Conservation (phyloP, 2,797 vertebrate species). For the Percopsis omiscomaycus region DNA sequence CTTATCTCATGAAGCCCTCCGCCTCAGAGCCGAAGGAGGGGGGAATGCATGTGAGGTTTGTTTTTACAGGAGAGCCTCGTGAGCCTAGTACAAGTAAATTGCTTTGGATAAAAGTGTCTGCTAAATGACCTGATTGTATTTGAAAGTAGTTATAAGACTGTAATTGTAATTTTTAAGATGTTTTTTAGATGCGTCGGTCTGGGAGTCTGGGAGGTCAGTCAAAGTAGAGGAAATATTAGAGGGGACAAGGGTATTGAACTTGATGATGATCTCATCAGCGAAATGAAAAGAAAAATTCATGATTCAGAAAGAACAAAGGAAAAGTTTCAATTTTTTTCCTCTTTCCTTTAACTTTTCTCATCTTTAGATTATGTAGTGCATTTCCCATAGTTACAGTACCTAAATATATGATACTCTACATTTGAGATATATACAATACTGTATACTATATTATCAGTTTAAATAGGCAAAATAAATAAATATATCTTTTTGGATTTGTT, state of each 20-base stretch:
- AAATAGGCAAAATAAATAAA: background rate
- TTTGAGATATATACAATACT: no score
- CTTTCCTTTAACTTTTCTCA: background rate
- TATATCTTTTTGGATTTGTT: background rate
- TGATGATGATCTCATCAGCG: constrained; percentile 32
- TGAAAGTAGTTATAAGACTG: no score
- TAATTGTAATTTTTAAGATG: constrained; percentile 40
- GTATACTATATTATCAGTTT: no score
- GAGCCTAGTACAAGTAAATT: no score
- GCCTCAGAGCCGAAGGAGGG: constrained; percentile 36
- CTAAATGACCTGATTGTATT: no score
- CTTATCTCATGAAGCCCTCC: constrained; percentile 38
- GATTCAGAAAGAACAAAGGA: constrained; percentile 7
- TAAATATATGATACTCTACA: no score
- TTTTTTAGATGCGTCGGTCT: constrained; percentile 32
- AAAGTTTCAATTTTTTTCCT: constrained; percentile 6
- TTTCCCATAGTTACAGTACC: no score
- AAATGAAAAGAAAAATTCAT: constrained; percentile 21
- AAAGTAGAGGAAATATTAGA: constrained; percentile 29
- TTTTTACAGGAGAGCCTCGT: no score
- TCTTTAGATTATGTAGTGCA: no score
- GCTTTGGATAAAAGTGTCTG: no score
- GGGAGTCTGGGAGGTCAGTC: constrained; percentile 25
- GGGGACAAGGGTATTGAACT: constrained; percentile 42
- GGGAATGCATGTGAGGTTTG: constrained; percentile 32